Evolutionary conservation across 2,113 vertebrate genomes (phyloP).

Genomic region (Chlamydotis undulata): DNA sequence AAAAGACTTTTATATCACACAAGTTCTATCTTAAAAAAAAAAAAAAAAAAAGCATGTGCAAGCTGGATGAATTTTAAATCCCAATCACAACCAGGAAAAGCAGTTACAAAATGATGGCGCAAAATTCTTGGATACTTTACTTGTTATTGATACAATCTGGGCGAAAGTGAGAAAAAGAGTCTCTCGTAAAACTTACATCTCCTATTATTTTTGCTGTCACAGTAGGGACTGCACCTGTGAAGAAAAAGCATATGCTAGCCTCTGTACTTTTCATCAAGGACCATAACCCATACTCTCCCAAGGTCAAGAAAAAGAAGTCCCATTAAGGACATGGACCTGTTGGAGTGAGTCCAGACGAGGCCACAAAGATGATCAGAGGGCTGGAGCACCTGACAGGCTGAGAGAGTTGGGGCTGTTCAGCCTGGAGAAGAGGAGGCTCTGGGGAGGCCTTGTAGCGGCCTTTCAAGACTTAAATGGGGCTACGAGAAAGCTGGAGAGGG

Average conservation of each 20-base stretch:
- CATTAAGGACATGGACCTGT: not conserved
- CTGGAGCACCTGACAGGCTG: too few species aligned
- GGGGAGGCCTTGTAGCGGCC: too few species aligned
- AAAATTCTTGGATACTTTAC: not conserved
- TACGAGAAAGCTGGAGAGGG: too few species aligned
- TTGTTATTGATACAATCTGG: constrained; percentile 15
- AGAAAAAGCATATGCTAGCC: constrained; percentile 27
- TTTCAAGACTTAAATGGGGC: too few species aligned
- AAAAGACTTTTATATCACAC: not conserved
- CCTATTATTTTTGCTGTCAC: constrained; percentile 91
- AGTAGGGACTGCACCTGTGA: constrained; percentile 88
- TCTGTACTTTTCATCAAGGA: constrained; percentile 23
- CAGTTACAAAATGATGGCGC: not conserved
- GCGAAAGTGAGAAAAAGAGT: constrained; percentile 5
- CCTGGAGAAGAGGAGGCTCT: too few species aligned
- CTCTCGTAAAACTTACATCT: constrained; percentile 84
- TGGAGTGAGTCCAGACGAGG: too few species aligned
- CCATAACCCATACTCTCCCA: not conserved
- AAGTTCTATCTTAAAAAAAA: not conserved
- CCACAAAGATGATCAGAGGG: too few species aligned
- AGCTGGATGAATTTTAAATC: not conserved
- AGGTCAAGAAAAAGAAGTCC: constrained; percentile 1
- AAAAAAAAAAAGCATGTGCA: not conserved
- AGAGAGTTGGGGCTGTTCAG: too few species aligned
- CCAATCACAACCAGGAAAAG: not conserved